Percentiles rank a stretch among this genome's conserved stretches.
These are phyloP conservation scores for Dendrolimus pini DNA, from an alignment of 2,888 invertebrate genomes.

Conservation along the genomic window DNA sequence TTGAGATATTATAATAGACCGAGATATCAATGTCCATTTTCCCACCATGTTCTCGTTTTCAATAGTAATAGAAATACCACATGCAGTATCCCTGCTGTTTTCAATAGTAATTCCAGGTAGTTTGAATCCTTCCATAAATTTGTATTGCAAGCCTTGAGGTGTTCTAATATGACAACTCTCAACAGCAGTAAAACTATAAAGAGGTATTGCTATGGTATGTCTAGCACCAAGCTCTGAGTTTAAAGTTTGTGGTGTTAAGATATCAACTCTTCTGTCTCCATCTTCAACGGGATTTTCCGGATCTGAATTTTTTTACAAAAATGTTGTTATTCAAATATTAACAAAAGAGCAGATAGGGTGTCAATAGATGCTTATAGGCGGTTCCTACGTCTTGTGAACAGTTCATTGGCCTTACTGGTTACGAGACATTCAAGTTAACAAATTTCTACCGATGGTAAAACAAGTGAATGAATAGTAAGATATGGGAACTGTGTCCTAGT, in stretches of 20 bases:
- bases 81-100: slow-evolving; percentile 22
- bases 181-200: slow-evolving; percentile 10
- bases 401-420: too few species aligned
- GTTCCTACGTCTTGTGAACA: too few species aligned
- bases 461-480: too few species aligned
- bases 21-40: slow-evolving; percentile 46
- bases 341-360: too few species aligned
- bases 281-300: slow-evolving; percentile 28
- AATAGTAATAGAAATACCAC: slow-evolving; percentile 36
- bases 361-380: too few species aligned
- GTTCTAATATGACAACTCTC: slow-evolving; percentile 42
- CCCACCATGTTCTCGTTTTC: slow-evolving; percentile 34
- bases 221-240: slow-evolving; percentile 18
- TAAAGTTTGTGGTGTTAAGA: slow-evolving; percentile 10
- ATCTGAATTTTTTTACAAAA: slow-evolving; percentile 15
- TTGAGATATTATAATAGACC: slow-evolving; percentile 20
- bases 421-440: too few species aligned
- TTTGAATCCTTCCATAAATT: slow-evolving; percentile 29
- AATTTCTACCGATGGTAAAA: too few species aligned
- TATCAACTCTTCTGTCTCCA: slow-evolving; percentile 17
- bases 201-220: slow-evolving; percentile 25
- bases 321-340: too few species aligned
- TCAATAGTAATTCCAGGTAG: slow-evolving; percentile 30
- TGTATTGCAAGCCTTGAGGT: slow-evolving; percentile 33
- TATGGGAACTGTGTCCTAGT: too few species aligned